These are phyloP conservation scores for Aurelia sp. DNA, from an alignment of 30 jellyfish, hydroid and myxozoan genomes.

Conservation along the genomic window DNA sequence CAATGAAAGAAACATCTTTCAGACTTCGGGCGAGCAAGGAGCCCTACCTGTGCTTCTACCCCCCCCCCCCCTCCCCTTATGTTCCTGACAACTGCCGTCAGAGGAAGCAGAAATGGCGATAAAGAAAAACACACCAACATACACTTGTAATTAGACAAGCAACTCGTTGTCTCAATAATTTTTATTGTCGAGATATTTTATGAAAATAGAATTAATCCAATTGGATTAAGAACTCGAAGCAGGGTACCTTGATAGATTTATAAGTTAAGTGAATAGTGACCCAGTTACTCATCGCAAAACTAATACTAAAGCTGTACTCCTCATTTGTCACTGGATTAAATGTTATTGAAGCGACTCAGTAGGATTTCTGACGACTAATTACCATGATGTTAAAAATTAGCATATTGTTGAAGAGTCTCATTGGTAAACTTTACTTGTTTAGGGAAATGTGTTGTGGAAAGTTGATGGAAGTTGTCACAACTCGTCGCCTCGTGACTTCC, in stretches of 20 bases:
- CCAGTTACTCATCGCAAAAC: constrained; percentile 27
- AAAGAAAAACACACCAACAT: constrained; percentile 16
- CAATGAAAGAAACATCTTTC: no score
- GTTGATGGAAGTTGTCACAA: background rate
- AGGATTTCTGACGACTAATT: constrained; percentile 9
- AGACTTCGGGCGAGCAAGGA: no score
- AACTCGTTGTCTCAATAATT: constrained; percentile 43
- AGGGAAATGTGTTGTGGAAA: background rate
- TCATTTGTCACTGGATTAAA: constrained; percentile 36
- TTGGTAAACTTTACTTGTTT: background rate
- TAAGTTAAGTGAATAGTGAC: constrained; percentile 60
- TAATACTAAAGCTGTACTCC: background rate
- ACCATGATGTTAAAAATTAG: constrained; percentile 10
- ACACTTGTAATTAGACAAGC: constrained; percentile 32
- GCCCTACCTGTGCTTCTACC: no score
- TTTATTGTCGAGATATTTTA: constrained; percentile 37
- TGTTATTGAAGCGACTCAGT: constrained; percentile 43
- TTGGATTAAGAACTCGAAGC: constrained; percentile 59
- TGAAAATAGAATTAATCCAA: constrained; percentile 60
- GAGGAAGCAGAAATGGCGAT: background rate
- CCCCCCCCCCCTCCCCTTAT: no score
- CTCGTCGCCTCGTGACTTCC: constrained; percentile 1
- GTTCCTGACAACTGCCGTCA: no score
- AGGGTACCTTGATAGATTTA: constrained; percentile 32
- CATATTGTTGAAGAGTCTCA: constrained; percentile 7